phyloP scores from a whole-genome alignment of 2,888 invertebrate species.

The Eupithecia centaureata region DNA sequence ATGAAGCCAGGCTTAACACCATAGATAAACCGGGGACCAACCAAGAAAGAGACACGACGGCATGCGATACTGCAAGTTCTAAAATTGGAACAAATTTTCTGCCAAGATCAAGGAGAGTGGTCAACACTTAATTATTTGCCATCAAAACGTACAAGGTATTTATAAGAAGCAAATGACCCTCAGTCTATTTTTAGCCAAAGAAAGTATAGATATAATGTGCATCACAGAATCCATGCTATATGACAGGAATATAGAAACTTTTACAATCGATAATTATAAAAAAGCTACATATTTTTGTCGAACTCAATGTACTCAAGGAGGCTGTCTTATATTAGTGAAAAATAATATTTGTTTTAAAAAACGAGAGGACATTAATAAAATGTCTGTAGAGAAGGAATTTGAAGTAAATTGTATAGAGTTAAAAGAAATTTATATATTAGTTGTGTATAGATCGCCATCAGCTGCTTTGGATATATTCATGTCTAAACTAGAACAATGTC shows the following conservation, averaged over 20 bases:
- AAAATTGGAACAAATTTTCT: no score
- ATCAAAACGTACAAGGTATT: not conserved
- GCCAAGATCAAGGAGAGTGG: no score
- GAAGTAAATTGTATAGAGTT: not conserved
- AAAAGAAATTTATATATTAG: not conserved
- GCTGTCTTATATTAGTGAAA: not conserved
- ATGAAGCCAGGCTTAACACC: not conserved
- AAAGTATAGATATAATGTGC: slow-evolving; percentile 2
- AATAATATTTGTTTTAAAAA: not conserved
- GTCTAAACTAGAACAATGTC: not conserved
- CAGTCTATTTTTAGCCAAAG: not conserved
- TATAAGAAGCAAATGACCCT: not conserved
- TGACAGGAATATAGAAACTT: not conserved
- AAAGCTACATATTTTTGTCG: not conserved
- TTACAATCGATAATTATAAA: not conserved
- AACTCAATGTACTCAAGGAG: not conserved
- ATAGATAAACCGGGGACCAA: not conserved
- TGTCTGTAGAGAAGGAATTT: not conserved
- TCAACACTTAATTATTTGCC: not conserved
- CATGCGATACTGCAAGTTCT: no score
- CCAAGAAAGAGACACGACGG: not conserved
- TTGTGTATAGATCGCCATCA: not conserved
- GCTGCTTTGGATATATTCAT: not conserved
- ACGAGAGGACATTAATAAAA: not conserved
- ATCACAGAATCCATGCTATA: not conserved